Evolutionary conservation across 1,140 invertebrate genomes (phyloP).

Genomic region (Stenopsyche tienmushanensis): DNA sequence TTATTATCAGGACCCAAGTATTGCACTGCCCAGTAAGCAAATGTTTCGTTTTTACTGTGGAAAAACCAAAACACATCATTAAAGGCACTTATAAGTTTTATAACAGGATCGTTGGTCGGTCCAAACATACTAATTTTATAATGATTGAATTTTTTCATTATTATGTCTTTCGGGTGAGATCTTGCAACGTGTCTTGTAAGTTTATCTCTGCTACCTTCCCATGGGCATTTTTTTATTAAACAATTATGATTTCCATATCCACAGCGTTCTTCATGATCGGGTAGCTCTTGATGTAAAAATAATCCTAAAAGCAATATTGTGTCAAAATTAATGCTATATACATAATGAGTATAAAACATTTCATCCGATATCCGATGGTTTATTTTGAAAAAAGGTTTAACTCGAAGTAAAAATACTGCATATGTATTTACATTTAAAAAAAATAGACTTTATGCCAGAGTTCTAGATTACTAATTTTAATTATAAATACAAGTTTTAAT

Average conservation of each 20-base stretch:
- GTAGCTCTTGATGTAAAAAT: slow-evolving; percentile 5
- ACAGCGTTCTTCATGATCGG: slow-evolving; percentile 14
- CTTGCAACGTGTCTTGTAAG: background rate
- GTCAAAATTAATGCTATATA: background rate
- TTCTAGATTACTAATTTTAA: too few species aligned
- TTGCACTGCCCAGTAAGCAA: slow-evolving; percentile 19
- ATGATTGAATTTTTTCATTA: too few species aligned
- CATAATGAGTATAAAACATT: too few species aligned
- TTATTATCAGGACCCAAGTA: slow-evolving; percentile 23
- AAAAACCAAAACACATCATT: slow-evolving; percentile 22
- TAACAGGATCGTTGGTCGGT: too few species aligned
- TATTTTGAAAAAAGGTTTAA: too few species aligned
- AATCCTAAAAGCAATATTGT: slow-evolving; percentile 10
- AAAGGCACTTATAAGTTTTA: slow-evolving; percentile 2
- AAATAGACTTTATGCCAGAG: too few species aligned
- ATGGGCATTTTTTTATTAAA: slow-evolving; percentile 6
- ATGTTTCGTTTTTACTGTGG: slow-evolving; percentile 3
- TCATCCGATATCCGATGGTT: too few species aligned
- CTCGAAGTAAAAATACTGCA: too few species aligned
- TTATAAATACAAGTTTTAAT: too few species aligned
- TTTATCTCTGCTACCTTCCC: slow-evolving; percentile 4
- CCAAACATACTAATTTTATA: too few species aligned
- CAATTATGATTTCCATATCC: slow-evolving; percentile 8
- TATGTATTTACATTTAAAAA: too few species aligned
- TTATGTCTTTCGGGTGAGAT: background rate